phyloP scores from a whole-genome alignment of 2,113 vertebrate species.

The Hippopotamus amphibius region DNA sequence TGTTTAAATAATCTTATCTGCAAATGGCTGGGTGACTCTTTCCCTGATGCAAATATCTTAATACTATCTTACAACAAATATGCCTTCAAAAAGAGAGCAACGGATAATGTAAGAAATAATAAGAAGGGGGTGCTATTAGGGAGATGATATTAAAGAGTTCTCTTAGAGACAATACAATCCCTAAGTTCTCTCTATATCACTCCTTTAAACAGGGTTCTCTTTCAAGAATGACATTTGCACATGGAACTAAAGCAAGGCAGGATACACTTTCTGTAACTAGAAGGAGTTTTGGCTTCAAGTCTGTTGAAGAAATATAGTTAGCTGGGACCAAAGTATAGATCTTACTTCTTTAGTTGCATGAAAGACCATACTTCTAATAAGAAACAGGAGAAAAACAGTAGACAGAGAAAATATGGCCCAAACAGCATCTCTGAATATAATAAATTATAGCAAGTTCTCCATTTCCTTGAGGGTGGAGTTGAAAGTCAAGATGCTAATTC shows the following conservation, averaged over 20 bases:
- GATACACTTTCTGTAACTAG: not conserved
- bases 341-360: not conserved
- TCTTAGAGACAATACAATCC: not conserved
- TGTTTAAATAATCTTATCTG: not conserved
- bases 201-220: not conserved
- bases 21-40: not conserved
- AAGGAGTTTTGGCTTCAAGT: not conserved
- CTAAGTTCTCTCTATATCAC: not conserved
- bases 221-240: not conserved
- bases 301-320: not conserved
- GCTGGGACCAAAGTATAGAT: not conserved
- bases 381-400: not conserved
- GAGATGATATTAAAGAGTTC: constrained; percentile 20
- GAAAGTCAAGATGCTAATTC: not conserved
- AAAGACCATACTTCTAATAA: not conserved
- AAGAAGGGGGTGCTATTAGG: not conserved
- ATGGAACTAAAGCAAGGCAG: not conserved
- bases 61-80: not conserved
- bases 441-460: not conserved
- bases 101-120: constrained; percentile 25
- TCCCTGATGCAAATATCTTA: not conserved
- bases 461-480: not conserved
- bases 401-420: not conserved
- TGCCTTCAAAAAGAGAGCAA: not conserved
- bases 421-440: not conserved